Percentiles rank a stretch among this genome's conserved stretches.
These are phyloP conservation scores for Xenentodon cancila DNA, from an alignment of 2,797 vertebrate genomes.

Conservation along the genomic window DNA sequence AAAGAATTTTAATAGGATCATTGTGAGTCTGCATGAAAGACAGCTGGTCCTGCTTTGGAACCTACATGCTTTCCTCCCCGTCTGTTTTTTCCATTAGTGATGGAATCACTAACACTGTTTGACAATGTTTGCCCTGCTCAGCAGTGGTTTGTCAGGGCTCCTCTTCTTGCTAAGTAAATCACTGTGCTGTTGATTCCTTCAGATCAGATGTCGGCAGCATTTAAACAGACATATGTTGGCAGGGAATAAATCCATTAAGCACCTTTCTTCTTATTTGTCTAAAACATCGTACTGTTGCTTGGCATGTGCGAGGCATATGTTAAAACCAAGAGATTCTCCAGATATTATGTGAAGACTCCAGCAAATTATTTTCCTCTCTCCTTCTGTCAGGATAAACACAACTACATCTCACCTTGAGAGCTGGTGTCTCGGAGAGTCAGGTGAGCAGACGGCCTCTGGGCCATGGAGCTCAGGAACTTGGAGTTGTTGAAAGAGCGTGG, in stretches of 20 bases:
- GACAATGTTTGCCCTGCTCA: conserved; percentile 1
- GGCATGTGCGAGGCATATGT: background rate
- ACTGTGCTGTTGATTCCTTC: background rate
- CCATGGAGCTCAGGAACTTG: conserved; percentile 69
- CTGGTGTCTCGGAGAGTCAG: conserved; percentile 82
- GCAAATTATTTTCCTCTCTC: too few relatives aligned
- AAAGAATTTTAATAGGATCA: conserved; percentile 7
- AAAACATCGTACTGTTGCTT: background rate
- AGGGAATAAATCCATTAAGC: background rate
- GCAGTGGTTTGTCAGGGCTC: conserved; percentile 3
- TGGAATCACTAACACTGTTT: background rate
- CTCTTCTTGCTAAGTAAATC: background rate
- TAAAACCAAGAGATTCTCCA: too few relatives aligned
- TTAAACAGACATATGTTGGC: background rate
- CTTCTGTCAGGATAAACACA: background rate
- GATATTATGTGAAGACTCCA: too few relatives aligned
- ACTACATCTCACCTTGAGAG: conserved; percentile 66
- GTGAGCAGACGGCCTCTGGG: conserved; percentile 85
- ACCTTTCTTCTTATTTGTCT: background rate
- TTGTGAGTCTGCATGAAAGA: background rate
- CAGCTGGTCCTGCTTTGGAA: conserved; percentile 1
- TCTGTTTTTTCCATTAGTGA: conserved; percentile 1
- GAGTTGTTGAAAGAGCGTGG: conserved; percentile 78
- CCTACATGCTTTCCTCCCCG: background rate
- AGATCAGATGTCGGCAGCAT: conserved; percentile 4